Conservation (phyloP, 2,888 invertebrate genomes). For the Zaprionus bogoriensis region DNA sequence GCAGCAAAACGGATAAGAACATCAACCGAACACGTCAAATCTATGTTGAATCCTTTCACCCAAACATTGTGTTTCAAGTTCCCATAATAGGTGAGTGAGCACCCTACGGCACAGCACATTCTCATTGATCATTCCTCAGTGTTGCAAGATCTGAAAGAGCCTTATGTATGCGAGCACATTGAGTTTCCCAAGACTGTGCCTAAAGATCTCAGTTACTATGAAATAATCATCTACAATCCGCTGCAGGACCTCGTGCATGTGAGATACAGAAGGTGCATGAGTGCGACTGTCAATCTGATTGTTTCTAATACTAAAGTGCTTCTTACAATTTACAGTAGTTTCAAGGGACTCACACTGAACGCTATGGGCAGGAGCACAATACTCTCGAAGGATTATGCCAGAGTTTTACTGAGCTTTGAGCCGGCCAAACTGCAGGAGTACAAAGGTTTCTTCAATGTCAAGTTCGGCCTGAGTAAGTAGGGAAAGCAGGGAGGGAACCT, state of each 20-base stretch:
- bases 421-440: conserved; percentile 41
- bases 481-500: no score
- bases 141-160: conserved; percentile 2
- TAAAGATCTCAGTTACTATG: conserved; percentile 52
- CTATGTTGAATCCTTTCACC: conserved; percentile 67
- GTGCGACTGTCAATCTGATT: no score
- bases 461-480: conserved; percentile 53
- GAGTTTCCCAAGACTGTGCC: conserved; percentile 50
- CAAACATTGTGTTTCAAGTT: conserved; percentile 71
- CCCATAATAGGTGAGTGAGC: conserved; percentile 73
- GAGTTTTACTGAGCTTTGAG: conserved; percentile 51
- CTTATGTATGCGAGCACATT: conserved; percentile 32
- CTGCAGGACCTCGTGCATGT: conserved; percentile 29
- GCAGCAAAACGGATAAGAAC: conserved; percentile 16
- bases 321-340: conserved; percentile 34
- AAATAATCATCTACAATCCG: conserved; percentile 70
- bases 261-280: conserved; percentile 36
- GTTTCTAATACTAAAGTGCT: background rate
- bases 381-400: conserved; percentile 33
- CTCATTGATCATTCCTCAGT: conserved; percentile 29
- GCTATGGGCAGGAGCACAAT: conserved; percentile 16
- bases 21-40: conserved; percentile 68
- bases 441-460: conserved; percentile 62
- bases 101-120: no score
- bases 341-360: conserved; percentile 30